Evolutionary conservation across 1,140 invertebrate genomes (phyloP).

Genomic region (Cyclargus thomasi): DNA sequence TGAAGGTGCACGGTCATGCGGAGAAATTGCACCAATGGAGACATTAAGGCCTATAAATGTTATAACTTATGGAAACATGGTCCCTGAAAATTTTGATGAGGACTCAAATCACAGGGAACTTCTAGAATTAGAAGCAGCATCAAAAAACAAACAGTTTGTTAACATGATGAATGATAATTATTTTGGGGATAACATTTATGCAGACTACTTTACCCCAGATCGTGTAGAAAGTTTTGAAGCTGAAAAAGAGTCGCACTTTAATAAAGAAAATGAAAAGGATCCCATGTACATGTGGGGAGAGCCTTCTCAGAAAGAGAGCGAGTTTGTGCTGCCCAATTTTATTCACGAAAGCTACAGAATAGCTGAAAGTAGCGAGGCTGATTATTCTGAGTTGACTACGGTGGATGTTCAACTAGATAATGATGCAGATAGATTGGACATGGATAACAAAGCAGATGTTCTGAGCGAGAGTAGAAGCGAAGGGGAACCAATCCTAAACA

Average conservation of each 20-base stretch:
- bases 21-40: constrained; percentile 44
- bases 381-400: constrained; percentile 48
- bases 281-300: constrained; percentile 61
- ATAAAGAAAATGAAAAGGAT: constrained; percentile 50
- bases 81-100: constrained; percentile 49
- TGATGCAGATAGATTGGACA: constrained; percentile 41
- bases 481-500: constrained; percentile 80
- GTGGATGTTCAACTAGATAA: constrained; percentile 32
- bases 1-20: constrained; percentile 36
- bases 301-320: constrained; percentile 58
- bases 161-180: constrained; percentile 71
- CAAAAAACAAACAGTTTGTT: constrained; percentile 64
- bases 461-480: constrained; percentile 76
- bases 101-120: constrained; percentile 56
- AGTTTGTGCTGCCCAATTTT: constrained; percentile 67
- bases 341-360: constrained; percentile 68
- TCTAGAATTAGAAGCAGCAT: constrained; percentile 52
- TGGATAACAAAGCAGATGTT: constrained; percentile 67
- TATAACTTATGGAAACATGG: constrained; percentile 59
- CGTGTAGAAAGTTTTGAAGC: constrained; percentile 67
- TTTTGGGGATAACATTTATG: constrained; percentile 67
- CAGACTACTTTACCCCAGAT: constrained; percentile 64
- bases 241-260: constrained; percentile 42
- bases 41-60: constrained; percentile 64
- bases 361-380: constrained; percentile 49